phyloP scores from a whole-genome alignment of 2,888 invertebrate genomes.

The Temnothorax unifasciatus region DNA sequence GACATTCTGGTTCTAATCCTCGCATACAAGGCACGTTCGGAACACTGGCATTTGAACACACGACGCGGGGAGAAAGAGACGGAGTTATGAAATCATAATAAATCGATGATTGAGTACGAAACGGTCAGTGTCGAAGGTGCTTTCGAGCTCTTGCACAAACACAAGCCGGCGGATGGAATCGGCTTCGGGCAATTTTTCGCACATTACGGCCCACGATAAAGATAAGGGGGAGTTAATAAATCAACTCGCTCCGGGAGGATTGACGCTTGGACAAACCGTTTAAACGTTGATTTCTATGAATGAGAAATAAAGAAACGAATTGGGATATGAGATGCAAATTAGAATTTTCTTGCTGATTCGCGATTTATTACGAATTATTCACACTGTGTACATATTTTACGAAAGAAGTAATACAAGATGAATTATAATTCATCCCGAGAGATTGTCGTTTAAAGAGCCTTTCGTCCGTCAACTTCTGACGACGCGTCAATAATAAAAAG shows the following conservation, averaged over 20 bases:
- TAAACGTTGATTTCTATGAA: not conserved
- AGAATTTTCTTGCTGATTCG: not conserved
- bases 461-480: not conserved
- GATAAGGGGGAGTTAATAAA: slow-evolving; percentile 28
- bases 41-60: slow-evolving; percentile 23
- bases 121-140: slow-evolving; percentile 24
- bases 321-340: not conserved
- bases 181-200: slow-evolving; percentile 8
- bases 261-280: not conserved
- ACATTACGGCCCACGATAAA: not conserved
- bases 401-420: not conserved
- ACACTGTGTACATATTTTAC: not conserved
- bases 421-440: not conserved
- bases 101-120: slow-evolving; percentile 35
- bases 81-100: slow-evolving; percentile 35
- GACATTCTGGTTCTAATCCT: not conserved
- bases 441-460: not conserved
- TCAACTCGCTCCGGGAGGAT: not conserved
- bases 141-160: slow-evolving; percentile 40
- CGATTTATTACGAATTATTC: not conserved
- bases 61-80: slow-evolving; percentile 1
- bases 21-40: not conserved
- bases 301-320: not conserved
- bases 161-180: not conserved
- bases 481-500: not conserved